A percentile compares a stretch with the other conserved stretches of the same genome.
phyloP scores from a whole-genome alignment of 2,797 vertebrate genomes.

The Nyctibius grandis region DNA sequence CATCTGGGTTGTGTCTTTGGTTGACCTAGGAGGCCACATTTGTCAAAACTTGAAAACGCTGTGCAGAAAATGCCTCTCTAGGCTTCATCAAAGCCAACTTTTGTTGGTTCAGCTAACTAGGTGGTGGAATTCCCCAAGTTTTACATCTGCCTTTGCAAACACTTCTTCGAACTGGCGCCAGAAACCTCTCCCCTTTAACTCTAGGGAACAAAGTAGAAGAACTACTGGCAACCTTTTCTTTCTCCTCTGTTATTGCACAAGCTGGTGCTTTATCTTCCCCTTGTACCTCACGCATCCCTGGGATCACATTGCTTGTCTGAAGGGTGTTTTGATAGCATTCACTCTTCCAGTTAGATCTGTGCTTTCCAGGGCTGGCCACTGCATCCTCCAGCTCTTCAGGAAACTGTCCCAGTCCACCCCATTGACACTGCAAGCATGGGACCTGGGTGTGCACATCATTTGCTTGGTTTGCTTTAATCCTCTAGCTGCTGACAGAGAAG shows the following conservation, averaged over 20 bases:
- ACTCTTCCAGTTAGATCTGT: neutral
- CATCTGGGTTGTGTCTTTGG: conserved; percentile 27
- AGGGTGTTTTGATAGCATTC: neutral
- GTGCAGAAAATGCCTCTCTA: conserved; percentile 28
- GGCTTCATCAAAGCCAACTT: conserved; percentile 21
- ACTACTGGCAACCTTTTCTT: neutral
- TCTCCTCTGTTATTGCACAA: neutral
- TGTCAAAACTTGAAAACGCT: conserved; percentile 37
- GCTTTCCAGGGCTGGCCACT: neutral
- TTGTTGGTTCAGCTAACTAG: conserved; percentile 47
- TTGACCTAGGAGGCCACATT: conserved; percentile 45
- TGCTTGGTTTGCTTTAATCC: neutral
- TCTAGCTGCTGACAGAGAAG: neutral
- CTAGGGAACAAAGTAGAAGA: neutral
- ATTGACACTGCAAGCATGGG: neutral
- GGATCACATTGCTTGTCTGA: neutral
- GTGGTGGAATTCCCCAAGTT: conserved; percentile 58
- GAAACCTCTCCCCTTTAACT: conserved; percentile 51
- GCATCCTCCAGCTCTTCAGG: neutral
- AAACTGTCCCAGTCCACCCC: neutral
- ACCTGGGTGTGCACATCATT: neutral
- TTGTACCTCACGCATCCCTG: neutral
- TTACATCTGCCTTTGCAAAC: conserved; percentile 30
- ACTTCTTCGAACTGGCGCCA: neutral
- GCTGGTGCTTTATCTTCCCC: neutral